Conservation (phyloP, 2,888 invertebrate genomes). For the Netelia virgata region DNA sequence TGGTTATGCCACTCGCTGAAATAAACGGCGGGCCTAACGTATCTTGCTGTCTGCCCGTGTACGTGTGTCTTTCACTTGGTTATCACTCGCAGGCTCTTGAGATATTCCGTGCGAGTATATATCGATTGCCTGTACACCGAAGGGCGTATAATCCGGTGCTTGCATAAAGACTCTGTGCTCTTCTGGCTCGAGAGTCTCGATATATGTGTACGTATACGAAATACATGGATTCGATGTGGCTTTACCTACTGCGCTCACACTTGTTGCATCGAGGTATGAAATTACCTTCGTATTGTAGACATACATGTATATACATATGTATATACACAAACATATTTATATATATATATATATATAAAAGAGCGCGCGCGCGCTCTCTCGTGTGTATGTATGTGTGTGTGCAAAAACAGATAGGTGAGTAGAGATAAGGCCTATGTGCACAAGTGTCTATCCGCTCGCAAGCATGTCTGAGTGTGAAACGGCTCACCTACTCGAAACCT, state of each 20-base stretch:
- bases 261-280: conserved; percentile 68
- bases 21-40: conserved; percentile 39
- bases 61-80: conserved; percentile 54
- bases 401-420: background rate
- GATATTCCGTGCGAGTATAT: background rate
- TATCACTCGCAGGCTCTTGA: conserved; percentile 55
- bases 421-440: background rate
- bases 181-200: conserved; percentile 1
- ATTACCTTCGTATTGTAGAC: conserved; percentile 60
- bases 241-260: conserved; percentile 63
- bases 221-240: conserved; percentile 37
- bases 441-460: conserved; percentile 20
- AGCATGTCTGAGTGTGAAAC: too few species aligned
- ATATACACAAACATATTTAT: background rate
- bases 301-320: conserved; percentile 44
- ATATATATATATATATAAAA: background rate
- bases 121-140: too few species aligned
- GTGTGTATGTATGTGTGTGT: too few species aligned
- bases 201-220: background rate
- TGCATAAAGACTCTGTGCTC: background rate
- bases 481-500: conserved; percentile 23
- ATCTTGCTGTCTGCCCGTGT: conserved; percentile 16
- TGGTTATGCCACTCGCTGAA: conserved; percentile 33
- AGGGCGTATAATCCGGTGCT: background rate
- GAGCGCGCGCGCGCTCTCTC: too few species aligned